These are phyloP conservation scores for Melikaiella ostensackeni DNA, from an alignment of 2,888 invertebrate genomes.

Conservation along the genomic window DNA sequence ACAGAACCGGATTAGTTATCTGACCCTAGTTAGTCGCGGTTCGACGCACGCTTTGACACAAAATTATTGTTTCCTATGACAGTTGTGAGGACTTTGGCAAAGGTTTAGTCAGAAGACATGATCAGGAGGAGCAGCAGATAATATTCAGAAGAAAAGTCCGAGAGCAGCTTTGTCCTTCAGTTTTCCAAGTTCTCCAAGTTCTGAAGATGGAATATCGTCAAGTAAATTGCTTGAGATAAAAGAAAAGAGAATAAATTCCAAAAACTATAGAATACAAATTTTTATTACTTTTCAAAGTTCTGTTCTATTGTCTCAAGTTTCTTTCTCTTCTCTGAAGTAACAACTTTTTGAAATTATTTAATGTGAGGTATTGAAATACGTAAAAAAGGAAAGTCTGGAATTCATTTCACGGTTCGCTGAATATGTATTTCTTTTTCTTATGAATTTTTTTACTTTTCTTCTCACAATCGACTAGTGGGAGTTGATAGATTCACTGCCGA, in stretches of 20 bases:
- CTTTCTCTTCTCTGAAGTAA: not conserved
- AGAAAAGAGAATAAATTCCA: not conserved
- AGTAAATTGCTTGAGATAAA: not conserved
- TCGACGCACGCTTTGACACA: constrained; percentile 64
- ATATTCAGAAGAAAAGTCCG: not conserved
- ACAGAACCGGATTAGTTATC: constrained; percentile 61
- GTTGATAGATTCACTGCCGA: not conserved
- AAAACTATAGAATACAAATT: not conserved
- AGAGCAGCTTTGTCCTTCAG: not conserved
- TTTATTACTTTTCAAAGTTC: not conserved
- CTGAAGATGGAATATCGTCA: not conserved
- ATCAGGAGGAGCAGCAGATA: not conserved
- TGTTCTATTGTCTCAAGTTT: not conserved
- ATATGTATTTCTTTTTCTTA: not conserved
- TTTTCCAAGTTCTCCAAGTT: constrained; percentile 9
- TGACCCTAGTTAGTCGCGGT: constrained; percentile 55
- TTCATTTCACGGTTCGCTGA: not conserved
- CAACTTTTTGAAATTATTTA: not conserved
- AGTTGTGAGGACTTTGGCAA: constrained; percentile 15
- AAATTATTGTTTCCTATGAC: constrained; percentile 63
- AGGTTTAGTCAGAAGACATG: not conserved
- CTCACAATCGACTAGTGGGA: not conserved
- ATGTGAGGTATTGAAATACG: not conserved
- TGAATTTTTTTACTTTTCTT: not conserved
- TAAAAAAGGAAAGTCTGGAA: not conserved